Conservation (phyloP, 2,888 invertebrate species). For the Trimorus sp. region DNA sequence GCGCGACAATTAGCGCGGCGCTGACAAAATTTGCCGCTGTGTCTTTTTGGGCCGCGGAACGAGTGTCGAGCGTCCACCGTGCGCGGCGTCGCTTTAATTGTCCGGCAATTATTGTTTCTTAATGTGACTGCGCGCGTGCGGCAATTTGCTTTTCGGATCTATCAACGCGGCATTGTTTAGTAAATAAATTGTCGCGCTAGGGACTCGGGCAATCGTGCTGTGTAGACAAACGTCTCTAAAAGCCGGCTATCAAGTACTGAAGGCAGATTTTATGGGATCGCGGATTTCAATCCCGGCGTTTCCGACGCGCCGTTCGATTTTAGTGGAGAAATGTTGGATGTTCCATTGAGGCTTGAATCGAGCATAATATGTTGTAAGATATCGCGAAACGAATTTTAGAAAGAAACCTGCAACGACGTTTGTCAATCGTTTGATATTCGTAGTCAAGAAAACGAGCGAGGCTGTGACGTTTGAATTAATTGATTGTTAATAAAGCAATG, state of each 20-base stretch:
- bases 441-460: no score
- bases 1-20: conserved; percentile 36
- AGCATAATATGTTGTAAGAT: no score
- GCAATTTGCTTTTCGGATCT: background rate
- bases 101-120: conserved; percentile 37
- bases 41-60: conserved; percentile 18
- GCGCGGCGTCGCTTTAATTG: conserved; percentile 30
- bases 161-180: background rate
- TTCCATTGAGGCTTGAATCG: no score
- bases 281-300: conserved; percentile 11
- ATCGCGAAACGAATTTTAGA: no score
- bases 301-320: no score
- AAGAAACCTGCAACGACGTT: no score
- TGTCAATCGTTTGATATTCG: no score
- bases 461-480: no score
- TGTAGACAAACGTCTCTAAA: background rate
- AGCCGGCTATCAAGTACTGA: background rate
- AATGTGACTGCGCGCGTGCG: conserved; percentile 22
- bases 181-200: conserved; percentile 39
- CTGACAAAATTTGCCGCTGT: conserved; percentile 18
- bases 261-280: conserved; percentile 15
- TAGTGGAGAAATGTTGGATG: no score
- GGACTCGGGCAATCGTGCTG: conserved; percentile 16
- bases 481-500: no score
- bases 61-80: conserved; percentile 8